phyloP scores from a whole-genome alignment of 1,140 invertebrate species.

The Rhyacophila brunnea region DNA sequence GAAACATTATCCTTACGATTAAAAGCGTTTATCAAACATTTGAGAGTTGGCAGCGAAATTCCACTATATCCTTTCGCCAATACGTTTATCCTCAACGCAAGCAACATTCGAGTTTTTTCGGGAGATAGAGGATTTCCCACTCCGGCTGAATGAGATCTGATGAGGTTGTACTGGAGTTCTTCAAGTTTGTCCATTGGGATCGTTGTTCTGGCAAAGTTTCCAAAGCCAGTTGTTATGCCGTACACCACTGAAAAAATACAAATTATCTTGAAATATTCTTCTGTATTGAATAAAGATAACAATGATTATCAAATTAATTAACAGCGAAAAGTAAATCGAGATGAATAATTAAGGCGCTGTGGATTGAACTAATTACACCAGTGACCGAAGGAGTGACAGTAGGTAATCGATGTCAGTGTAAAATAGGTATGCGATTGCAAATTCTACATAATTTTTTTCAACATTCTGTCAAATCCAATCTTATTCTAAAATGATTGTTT shows the following conservation, averaged over 20 bases:
- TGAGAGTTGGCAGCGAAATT: conserved; percentile 62
- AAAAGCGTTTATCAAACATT: conserved; percentile 68
- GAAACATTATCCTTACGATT: conserved; percentile 65
- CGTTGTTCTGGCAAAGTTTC: conserved; percentile 66
- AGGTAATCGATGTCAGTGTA: too few relatives aligned
- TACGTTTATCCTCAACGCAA: conserved; percentile 72
- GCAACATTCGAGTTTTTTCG: conserved; percentile 65
- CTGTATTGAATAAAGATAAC: not conserved
- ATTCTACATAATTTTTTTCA: too few relatives aligned
- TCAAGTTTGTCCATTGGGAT: conserved; percentile 62
- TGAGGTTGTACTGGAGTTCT: conserved; percentile 68
- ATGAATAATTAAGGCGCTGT: not conserved
- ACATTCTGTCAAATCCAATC: too few relatives aligned
- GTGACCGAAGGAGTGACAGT: too few relatives aligned
- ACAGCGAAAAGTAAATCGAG: not conserved
- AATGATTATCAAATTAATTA: not conserved
- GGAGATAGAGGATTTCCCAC: conserved; percentile 66
- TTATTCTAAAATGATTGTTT: too few relatives aligned
- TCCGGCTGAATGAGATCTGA: conserved; percentile 70
- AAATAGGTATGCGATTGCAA: too few relatives aligned
- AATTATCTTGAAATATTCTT: not conserved
- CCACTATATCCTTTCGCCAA: conserved; percentile 74
- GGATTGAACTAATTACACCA: too few relatives aligned
- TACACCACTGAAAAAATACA: conserved; percentile 60
- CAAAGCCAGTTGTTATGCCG: conserved; percentile 77